Percentiles rank a stretch among this genome's conserved stretches.
Conservation (phyloP, 2,888 invertebrate species). For the Venusia cambrica region DNA sequence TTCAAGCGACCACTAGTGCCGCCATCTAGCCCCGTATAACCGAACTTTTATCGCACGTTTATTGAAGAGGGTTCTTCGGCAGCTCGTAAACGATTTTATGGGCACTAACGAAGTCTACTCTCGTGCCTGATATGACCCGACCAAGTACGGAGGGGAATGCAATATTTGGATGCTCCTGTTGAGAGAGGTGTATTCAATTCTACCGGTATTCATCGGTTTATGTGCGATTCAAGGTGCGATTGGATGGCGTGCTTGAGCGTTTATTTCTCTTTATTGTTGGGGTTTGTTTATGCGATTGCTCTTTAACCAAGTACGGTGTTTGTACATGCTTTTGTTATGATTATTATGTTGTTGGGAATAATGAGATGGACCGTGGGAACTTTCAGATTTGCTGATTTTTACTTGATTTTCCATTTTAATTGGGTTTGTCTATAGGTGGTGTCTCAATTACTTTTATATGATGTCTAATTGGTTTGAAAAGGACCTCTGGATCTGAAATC, state of each 20-base stretch:
- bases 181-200: slow-evolving; percentile 75
- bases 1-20: slow-evolving; percentile 75
- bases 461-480: slow-evolving; percentile 15
- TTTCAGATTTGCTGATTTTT: slow-evolving; percentile 35
- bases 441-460: too few relatives aligned
- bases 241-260: slow-evolving; percentile 80
- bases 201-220: slow-evolving; percentile 76
- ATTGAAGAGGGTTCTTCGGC: slow-evolving; percentile 80
- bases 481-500: too few relatives aligned
- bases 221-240: slow-evolving; percentile 81
- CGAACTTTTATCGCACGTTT: slow-evolving; percentile 79
- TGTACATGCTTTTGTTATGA: slow-evolving; percentile 78
- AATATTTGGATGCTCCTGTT: slow-evolving; percentile 74
- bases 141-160: slow-evolving; percentile 72
- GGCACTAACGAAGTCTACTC: slow-evolving; percentile 76
- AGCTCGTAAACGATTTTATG: slow-evolving; percentile 81
- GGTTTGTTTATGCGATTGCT: slow-evolving; percentile 81
- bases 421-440: slow-evolving; percentile 41
- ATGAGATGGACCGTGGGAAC: slow-evolving; percentile 63
- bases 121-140: slow-evolving; percentile 74
- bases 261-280: slow-evolving; percentile 81
- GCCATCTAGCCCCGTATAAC: slow-evolving; percentile 78
- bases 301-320: slow-evolving; percentile 79
- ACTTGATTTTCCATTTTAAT: slow-evolving; percentile 32
- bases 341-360: slow-evolving; percentile 75